Evolutionary conservation across 2,888 invertebrate genomes (phyloP), one percentile per base, ranked within the genome.

Genomic region (Heliconius charithonia): DNA sequence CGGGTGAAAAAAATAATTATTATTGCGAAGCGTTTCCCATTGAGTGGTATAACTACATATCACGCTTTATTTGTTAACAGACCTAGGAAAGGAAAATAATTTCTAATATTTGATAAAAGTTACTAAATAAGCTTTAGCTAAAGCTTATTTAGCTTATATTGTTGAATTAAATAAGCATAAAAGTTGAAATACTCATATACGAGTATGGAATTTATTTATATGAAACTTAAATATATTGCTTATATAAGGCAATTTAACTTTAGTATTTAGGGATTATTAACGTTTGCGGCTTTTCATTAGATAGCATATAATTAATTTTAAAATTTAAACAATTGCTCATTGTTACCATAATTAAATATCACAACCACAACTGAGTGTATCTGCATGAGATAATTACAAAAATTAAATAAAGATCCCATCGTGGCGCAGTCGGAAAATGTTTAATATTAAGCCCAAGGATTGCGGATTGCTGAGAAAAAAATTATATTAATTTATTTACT

Each of bases 311-410:
- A 65, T 65, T 65, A 65, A 65, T 65, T 65, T 65, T 29, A 65
- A 65, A 65, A 65, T 65, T 25, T 29, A 65, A 29, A 65, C 19
- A 27, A 65, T 65, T 29, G 56, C 9, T 65, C 65, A 65, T 65
- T 29, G 65, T 65, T 65, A 19, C 22, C 19, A 29, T 65, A 29
- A 29, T 66, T 66, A 29, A 22, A 66, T 32, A 66, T 66, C 29
- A 65, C 19, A 32, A 32, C 32, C 66, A 1, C 66, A 19, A 32
- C 16, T 22, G 63, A 63, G 27, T 27, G 16, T 27, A 63, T 63
- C 13, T 63, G 27, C 27, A 63, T 25, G 27, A 63, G 12, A 27
- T 63, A 63, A n/a, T 12, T n/a, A 22, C 12, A 63, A 16, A 63
- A 63, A 25, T 63, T 63, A 4, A 63, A 63, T 63, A 37, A 59